These are phyloP conservation scores for Falco novaeseelandiae DNA, from an alignment of 2,797 vertebrate species.

Conservation along the genomic window DNA sequence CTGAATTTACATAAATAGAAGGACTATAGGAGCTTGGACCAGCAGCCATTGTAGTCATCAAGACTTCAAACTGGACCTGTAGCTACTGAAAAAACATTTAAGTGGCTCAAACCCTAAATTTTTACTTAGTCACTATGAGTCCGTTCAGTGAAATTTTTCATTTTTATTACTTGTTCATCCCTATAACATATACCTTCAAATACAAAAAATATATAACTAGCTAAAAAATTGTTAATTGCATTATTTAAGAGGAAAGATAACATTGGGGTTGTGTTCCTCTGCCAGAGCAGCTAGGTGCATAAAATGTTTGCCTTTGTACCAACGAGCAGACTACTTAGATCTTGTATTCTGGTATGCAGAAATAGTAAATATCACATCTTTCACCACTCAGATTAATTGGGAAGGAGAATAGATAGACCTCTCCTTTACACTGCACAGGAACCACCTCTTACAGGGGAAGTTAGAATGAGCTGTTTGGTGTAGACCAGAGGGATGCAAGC, in stretches of 20 bases:
- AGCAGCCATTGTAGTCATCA: accelerated
- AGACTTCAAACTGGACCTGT: background rate
- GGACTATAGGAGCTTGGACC: background rate
- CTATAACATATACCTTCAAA: background rate
- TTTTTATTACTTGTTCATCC: background rate
- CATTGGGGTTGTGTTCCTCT: background rate
- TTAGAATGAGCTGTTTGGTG: background rate
- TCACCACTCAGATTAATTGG: background rate
- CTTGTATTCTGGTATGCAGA: background rate
- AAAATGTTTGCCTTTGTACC: background rate
- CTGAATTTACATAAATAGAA: background rate
- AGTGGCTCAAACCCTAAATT: background rate
- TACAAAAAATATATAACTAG: background rate
- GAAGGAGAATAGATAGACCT: background rate
- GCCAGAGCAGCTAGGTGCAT: background rate
- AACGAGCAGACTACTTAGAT: background rate
- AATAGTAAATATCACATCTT: background rate
- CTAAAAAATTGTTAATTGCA: background rate
- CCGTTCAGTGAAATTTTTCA: background rate
- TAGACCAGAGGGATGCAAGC: background rate
- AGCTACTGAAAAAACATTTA: background rate
- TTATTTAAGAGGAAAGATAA: background rate
- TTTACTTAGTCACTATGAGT: background rate
- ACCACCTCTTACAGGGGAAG: background rate
- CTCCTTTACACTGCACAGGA: background rate